phyloP scores from a whole-genome alignment of 2,797 vertebrate species.

The Enteromius argenteus region DNA sequence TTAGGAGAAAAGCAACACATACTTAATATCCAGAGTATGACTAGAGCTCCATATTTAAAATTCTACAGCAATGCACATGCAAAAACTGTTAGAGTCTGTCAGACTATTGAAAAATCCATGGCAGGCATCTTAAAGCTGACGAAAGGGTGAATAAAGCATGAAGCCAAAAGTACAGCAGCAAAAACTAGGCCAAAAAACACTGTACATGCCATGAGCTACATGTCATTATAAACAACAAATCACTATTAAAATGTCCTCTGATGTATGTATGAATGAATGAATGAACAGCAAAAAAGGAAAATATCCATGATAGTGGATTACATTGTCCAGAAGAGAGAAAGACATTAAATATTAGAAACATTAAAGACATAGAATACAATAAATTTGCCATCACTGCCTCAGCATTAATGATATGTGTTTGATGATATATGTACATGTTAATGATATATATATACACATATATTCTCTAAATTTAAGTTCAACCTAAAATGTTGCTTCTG shows the following conservation, averaged over 20 bases:
- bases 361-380: too few relatives aligned
- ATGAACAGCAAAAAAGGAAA: too few relatives aligned
- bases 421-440: too few relatives aligned
- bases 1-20: background rate
- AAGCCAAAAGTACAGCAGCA: constrained; percentile 10
- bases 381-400: background rate
- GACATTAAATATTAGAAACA: too few relatives aligned
- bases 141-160: constrained; percentile 26
- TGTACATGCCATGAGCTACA: background rate
- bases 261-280: background rate
- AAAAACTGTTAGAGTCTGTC: background rate
- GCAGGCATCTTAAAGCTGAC: background rate
- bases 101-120: background rate
- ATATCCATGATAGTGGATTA: too few relatives aligned
- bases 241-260: background rate
- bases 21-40: background rate
- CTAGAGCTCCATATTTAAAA: background rate
- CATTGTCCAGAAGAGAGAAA: too few relatives aligned
- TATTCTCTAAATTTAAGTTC: background rate
- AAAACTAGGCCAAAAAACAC: constrained; percentile 2
- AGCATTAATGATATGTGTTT: background rate
- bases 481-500: background rate
- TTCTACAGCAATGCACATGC: background rate
- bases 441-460: too few relatives aligned
- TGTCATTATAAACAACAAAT: background rate